Percentiles rank a stretch among this genome's conserved stretches.
These are phyloP conservation scores for Xylota sylvarum DNA, from an alignment of 2,888 invertebrate species.

Conservation along the genomic window DNA sequence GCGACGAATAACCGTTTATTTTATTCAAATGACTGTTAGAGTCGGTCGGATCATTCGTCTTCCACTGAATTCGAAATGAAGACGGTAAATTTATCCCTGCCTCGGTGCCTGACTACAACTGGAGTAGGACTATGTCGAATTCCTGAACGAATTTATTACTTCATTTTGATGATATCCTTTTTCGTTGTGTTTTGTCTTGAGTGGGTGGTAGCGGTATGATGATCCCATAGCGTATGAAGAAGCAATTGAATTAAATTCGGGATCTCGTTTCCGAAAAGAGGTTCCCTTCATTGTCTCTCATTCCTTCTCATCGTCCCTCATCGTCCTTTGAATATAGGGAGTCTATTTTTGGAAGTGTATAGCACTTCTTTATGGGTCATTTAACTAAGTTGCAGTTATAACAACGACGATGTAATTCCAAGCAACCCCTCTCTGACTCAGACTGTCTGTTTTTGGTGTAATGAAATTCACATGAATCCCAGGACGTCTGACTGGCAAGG, in stretches of 20 bases:
- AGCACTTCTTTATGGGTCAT: conserved; percentile 74
- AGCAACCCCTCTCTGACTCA: neutral
- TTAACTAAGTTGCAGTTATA: conserved; percentile 73
- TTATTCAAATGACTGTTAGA: conserved; percentile 70
- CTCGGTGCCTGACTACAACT: conserved; percentile 1
- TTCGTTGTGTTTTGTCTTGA: conserved; percentile 42
- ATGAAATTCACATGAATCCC: conserved; percentile 63
- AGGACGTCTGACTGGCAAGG: neutral
- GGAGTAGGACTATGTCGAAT: conserved; percentile 63
- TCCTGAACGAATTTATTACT: conserved; percentile 70
- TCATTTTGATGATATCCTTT: conserved; percentile 70
- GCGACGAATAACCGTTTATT: conserved; percentile 73
- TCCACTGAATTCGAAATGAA: conserved; percentile 70
- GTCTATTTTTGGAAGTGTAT: conserved; percentile 44
- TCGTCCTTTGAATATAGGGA: conserved; percentile 8
- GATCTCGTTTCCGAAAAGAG: conserved; percentile 48
- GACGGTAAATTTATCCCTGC: conserved; percentile 59
- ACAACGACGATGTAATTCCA: conserved; percentile 46
- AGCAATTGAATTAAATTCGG: conserved; percentile 70
- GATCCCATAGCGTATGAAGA: conserved; percentile 50
- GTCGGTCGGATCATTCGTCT: conserved; percentile 63
- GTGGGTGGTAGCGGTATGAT: conserved; percentile 16
- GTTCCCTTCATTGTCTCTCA: conserved; percentile 30
- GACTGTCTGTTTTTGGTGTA: conserved; percentile 13
- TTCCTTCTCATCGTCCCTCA: conserved; percentile 2